phyloP scores from a whole-genome alignment of 2,797 vertebrate species.

The Margarornis squamiger region DNA sequence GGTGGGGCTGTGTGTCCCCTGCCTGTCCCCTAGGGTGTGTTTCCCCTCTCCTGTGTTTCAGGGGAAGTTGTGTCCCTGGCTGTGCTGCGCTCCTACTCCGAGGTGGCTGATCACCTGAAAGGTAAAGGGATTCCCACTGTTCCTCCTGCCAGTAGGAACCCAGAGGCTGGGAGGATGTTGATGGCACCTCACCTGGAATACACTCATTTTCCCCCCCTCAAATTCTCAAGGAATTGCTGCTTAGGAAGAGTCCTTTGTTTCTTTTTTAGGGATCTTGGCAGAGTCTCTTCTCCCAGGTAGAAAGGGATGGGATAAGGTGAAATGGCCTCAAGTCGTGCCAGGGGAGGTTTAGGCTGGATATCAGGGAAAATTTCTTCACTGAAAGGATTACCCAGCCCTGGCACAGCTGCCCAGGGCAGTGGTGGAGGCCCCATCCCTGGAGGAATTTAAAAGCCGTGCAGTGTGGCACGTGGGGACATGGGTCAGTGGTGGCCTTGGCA shows the following conservation, averaged over 20 bases:
- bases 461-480: neutral
- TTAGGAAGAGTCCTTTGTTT: neutral
- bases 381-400: neutral
- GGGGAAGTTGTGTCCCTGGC: slow-evolving; percentile 90
- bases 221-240: neutral
- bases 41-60: slow-evolving; percentile 68
- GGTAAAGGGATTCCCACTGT: slow-evolving; percentile 73
- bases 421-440: rapidly evolving
- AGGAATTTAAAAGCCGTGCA: neutral
- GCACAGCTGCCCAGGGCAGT: neutral
- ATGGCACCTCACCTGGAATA: neutral
- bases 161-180: neutral
- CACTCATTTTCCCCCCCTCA: neutral
- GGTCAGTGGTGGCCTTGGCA: neutral
- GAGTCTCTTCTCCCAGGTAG: neutral
- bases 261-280: neutral
- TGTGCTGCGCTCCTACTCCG: slow-evolving; percentile 82
- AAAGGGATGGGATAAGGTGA: neutral
- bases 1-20: neutral
- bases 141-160: neutral
- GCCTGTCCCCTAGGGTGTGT: neutral
- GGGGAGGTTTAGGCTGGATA: neutral
- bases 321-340: neutral
- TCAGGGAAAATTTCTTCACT: neutral
- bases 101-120: slow-evolving; percentile 83